phyloP scores from a whole-genome alignment of 2,888 invertebrate species.

The Synergus itoensis region DNA sequence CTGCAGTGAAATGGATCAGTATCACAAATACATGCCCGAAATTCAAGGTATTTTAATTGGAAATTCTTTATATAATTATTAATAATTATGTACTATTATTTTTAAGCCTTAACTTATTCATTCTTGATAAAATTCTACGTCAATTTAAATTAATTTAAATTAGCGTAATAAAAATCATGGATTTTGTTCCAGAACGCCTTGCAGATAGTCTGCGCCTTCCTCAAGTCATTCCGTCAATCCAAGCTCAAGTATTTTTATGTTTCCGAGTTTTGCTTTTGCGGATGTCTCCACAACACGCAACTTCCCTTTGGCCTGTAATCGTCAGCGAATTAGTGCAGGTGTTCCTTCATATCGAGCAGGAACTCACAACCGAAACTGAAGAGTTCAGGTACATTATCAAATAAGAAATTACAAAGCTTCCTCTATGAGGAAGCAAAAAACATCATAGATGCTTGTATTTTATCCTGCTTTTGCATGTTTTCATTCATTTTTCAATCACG shows the following conservation, averaged over 20 bases:
- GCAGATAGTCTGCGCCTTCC: conserved; percentile 89
- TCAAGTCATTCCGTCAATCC: conserved; percentile 86
- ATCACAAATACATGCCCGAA: conserved; percentile 92
- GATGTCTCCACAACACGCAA: conserved; percentile 91
- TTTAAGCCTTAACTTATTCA: background rate
- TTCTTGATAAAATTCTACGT: too few species aligned
- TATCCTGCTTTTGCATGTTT: conserved; percentile 17
- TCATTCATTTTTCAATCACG: background rate
- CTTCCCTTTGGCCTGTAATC: conserved; percentile 94
- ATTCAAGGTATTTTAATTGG: conserved; percentile 85
- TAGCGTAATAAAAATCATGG: too few species aligned
- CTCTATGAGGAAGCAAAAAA: too few species aligned
- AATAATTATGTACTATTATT: conserved; percentile 15
- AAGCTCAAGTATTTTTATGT: conserved; percentile 92
- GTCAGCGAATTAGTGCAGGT: conserved; percentile 95
- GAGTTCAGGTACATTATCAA: conserved; percentile 84
- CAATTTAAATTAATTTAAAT: too few species aligned
- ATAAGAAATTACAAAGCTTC: too few species aligned
- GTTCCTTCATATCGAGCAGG: conserved; percentile 91
- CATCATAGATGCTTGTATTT: conserved; percentile 4
- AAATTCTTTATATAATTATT: conserved; percentile 4
- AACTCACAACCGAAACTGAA: conserved; percentile 86
- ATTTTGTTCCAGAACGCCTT: conserved; percentile 84
- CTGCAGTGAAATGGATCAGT: conserved; percentile 92
- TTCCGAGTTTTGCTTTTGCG: conserved; percentile 91